Evolutionary conservation across 2,888 invertebrate genomes (phyloP).

Genomic region (Diabrotica balteata): DNA sequence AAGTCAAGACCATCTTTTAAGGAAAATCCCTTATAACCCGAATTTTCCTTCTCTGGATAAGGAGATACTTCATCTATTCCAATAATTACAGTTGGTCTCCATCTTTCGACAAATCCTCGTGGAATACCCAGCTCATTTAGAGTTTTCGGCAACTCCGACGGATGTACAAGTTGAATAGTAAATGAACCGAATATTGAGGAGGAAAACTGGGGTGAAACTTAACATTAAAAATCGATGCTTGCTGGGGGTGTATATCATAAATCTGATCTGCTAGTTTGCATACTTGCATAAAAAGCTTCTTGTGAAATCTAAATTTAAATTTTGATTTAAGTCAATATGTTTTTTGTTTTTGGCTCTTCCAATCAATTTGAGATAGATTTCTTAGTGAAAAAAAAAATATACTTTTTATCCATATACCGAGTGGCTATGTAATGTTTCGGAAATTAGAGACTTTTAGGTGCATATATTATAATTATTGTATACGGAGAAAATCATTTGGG

Average conservation of each 20-base stretch:
- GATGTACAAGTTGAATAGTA: constrained; percentile 18
- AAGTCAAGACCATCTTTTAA: constrained; percentile 19
- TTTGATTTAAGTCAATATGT: constrained; percentile 13
- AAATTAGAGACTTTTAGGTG: too few species aligned
- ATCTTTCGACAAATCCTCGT: constrained; percentile 15
- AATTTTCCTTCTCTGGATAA: constrained; percentile 16
- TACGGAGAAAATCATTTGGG: too few species aligned
- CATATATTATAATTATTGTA: too few species aligned
- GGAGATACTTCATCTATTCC: constrained; percentile 23
- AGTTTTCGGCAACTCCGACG: constrained; percentile 18
- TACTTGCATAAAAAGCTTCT: constrained; percentile 13
- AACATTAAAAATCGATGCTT: constrained; percentile 19
- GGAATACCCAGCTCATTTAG: constrained; percentile 20
- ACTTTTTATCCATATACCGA: too few species aligned
- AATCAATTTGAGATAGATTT: too few species aligned
- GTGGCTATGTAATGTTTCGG: too few species aligned
- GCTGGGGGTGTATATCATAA: constrained; percentile 18
- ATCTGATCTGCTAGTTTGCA: constrained; percentile 18
- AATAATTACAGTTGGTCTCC: constrained; percentile 21
- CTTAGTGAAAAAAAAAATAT: too few species aligned
- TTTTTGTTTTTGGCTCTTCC: neutral
- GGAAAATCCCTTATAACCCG: constrained; percentile 19
- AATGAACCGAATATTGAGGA: constrained; percentile 9
- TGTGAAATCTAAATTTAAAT: constrained; percentile 23
- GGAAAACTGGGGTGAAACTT: constrained; percentile 10